Conservation (phyloP, 2,797 vertebrate species). For the Anas acuta region DNA sequence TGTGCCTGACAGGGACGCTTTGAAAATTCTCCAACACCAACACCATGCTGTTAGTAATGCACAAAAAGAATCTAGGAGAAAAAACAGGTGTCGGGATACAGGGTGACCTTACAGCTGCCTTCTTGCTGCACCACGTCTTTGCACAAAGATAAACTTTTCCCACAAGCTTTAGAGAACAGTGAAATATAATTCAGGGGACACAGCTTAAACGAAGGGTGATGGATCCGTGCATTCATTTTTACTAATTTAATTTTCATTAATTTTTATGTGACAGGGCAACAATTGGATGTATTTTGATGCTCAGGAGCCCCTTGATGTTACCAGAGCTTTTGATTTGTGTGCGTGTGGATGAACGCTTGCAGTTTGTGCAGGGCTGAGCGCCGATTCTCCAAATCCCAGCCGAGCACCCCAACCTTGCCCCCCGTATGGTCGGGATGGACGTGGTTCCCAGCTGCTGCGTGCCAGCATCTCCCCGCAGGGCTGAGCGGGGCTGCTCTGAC, state of each 20-base stretch:
- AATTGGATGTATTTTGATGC: neutral
- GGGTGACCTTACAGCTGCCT: neutral
- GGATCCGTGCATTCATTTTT: neutral
- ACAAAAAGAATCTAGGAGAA: neutral
- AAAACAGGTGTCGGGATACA: neutral
- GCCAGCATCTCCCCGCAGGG: rapidly evolving
- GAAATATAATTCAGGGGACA: neutral
- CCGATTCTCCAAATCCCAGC: neutral
- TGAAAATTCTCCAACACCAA: neutral
- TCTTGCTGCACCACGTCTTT: neutral
- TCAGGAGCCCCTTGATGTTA: neutral
- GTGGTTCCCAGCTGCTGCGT: neutral
- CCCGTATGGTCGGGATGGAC: neutral
- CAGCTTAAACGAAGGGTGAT: neutral
- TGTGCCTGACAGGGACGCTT: neutral
- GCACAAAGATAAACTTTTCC: neutral
- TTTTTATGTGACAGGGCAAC: neutral
- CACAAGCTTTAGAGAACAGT: neutral
- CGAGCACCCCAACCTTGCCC: too few relatives aligned
- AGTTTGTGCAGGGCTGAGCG: neutral
- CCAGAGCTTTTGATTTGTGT: neutral
- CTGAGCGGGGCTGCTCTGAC: neutral
- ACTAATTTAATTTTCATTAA: too few relatives aligned
- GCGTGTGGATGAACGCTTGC: rapidly evolving
- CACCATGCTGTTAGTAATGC: neutral